A percentile compares a stretch with the other conserved stretches of the same genome.
Evolutionary conservation across 2,888 invertebrate genomes (phyloP).

Genomic region (Drosophila peninsularis): DNA sequence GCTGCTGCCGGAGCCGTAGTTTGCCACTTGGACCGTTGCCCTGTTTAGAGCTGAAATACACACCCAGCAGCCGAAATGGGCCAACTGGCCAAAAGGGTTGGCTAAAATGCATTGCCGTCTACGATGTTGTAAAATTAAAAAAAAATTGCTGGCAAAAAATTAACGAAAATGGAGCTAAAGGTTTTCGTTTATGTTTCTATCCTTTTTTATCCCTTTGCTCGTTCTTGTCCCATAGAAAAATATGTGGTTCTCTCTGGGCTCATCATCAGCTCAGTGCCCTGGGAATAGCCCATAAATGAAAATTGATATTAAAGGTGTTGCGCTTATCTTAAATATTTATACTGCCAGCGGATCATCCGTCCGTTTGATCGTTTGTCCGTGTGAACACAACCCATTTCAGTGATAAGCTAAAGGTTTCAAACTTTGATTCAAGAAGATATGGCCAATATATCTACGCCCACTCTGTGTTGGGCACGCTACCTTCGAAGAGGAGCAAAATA

Average conservation of each 20-base stretch:
- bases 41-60: constrained; percentile 61
- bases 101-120: constrained; percentile 56
- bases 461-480: too few species aligned
- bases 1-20: constrained; percentile 1
- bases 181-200: constrained; percentile 38
- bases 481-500: too few species aligned
- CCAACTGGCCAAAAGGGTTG: constrained; percentile 45
- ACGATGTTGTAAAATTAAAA: constrained; percentile 67
- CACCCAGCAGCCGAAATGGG: constrained; percentile 16
- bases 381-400: too few species aligned
- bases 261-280: constrained; percentile 53
- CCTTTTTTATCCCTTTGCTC: not conserved
- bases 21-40: constrained; percentile 68
- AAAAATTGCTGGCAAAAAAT: constrained; percentile 61
- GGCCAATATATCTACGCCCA: too few species aligned
- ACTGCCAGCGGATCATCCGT: too few species aligned
- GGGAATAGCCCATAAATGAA: constrained; percentile 55
- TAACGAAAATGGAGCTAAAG: constrained; percentile 65
- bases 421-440: too few species aligned
- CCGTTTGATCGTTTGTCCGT: too few species aligned
- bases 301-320: constrained; percentile 55
- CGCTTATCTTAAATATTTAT: too few species aligned
- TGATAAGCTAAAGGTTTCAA: too few species aligned
- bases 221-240: constrained; percentile 5
- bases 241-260: constrained; percentile 28